These are phyloP conservation scores for Caenorhabditis sp. DNA, from an alignment of 2,888 invertebrate genomes.

Conservation along the genomic window DNA sequence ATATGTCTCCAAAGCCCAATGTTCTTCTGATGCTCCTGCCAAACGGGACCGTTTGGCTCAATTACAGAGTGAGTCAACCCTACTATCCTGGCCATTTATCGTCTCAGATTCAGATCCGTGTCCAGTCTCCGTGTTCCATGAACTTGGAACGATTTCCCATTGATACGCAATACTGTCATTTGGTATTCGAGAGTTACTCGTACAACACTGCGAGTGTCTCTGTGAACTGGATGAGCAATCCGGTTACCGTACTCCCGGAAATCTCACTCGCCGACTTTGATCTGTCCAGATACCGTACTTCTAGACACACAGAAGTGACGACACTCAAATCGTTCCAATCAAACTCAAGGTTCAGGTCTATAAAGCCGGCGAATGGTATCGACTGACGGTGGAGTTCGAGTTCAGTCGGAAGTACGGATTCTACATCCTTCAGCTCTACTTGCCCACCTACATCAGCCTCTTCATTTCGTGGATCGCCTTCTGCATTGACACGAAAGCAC, in stretches of 20 bases:
- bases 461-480: conserved; percentile 77
- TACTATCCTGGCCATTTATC: not conserved
- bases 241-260: conserved; percentile 70
- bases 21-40: conserved; percentile 75
- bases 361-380: conserved; percentile 77
- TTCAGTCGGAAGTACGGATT: conserved; percentile 74
- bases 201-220: conserved; percentile 77
- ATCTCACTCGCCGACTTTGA: conserved; percentile 72
- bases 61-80: conserved; percentile 74
- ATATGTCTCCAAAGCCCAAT: conserved; percentile 75
- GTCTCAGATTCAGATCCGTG: conserved; percentile 72
- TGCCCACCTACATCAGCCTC: conserved; percentile 75
- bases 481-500: conserved; percentile 72
- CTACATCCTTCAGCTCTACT: conserved; percentile 74
- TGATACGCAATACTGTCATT: conserved; percentile 64
- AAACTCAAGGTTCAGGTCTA: conserved; percentile 48
- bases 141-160: conserved; percentile 75
- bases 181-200: conserved; percentile 74
- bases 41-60: conserved; percentile 77
- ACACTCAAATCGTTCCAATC: too few relatives aligned
- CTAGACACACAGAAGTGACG: conserved; percentile 73
- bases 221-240: conserved; percentile 72
- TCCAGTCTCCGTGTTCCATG: conserved; percentile 75
- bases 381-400: conserved; percentile 72
- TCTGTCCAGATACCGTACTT: conserved; percentile 59